Base-by-base conservation (phyloP, 2,113 vertebrate genomes). In the Rhinoptilus africanus region DNA sequence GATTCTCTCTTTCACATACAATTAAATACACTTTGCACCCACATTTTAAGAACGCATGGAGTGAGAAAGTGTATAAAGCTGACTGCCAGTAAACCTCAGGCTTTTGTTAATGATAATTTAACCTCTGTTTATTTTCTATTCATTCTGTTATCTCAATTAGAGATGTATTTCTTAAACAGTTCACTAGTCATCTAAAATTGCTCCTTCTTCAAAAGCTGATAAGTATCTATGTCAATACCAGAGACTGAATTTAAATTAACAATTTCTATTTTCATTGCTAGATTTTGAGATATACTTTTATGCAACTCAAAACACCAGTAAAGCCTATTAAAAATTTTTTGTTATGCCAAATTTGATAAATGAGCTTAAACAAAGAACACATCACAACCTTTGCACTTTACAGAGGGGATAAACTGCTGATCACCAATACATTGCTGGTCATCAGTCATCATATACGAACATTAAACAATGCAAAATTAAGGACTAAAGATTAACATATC, bases 1-100 rank as follows among this genome's bases (percentile, higher is more conserved):
- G n/a, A n/a, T n/a, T n/a, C n/a, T 67, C 21, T 84, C 20, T n/a
- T 80, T 63, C 18, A 51, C 28, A 39, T 24, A 27, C 4, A 77
- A 35, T 47, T 72, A 80, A 57, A 57, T 3, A 6, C 8, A 48
- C 0, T 0, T 12, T 54, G 32, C 32, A 43, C 28, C 47, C 5
- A 54, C 6, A 34, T 48, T 64, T 83, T 57, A 54, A 59, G n/a
- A 88, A 71, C 26, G 72, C 2, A 5, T 0, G 3, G 30, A 74
- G 7, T 27, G 8, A 75, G 47, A 67, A 90, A 41, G 6, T 5
- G 4, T 22, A 30, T 3, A 63, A 88, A 90, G 35, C 27, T 83
- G 37, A 78, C 10, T 67, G 41, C 6, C 50, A 43, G 35, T 51
- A 90, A 85, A 84, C 7, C 20, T 60, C 39, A 14, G 9, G 1